Percentiles rank a stretch among this genome's conserved stretches.
phyloP scores from a whole-genome alignment of 2,113 vertebrate species.

The Onychorhynchus coronatus region DNA sequence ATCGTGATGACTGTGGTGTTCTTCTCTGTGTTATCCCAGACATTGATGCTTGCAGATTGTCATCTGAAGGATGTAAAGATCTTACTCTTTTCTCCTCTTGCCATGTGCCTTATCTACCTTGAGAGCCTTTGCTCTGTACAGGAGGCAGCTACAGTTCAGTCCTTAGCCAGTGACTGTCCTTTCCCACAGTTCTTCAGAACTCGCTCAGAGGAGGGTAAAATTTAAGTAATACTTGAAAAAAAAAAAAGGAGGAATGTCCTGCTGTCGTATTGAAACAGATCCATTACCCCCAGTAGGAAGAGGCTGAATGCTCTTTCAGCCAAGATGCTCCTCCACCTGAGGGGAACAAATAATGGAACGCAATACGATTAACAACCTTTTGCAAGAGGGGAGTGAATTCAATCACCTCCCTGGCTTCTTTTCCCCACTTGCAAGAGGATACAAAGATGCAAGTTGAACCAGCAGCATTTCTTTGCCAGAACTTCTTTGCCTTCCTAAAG shows the following conservation, averaged over 20 bases:
- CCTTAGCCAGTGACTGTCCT: not conserved
- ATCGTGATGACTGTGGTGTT: accelerated
- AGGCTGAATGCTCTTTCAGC: not conserved
- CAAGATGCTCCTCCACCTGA: not conserved
- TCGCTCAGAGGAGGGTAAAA: not conserved
- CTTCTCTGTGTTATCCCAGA: not conserved
- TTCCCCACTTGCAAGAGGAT: not conserved
- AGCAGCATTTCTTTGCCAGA: not conserved
- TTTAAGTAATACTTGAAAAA: not conserved
- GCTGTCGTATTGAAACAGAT: not conserved
- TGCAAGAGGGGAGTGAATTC: not conserved
- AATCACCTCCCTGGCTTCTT: not conserved
- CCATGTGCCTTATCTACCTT: not conserved
- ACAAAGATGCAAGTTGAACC: not conserved
- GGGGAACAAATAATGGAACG: not conserved
- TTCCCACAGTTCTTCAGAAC: not conserved
- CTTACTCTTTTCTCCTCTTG: not conserved
- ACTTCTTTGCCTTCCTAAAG: not conserved
- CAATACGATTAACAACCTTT: accelerated
- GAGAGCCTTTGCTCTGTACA: not conserved
- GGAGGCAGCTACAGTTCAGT: not conserved
- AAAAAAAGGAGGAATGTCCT: not conserved
- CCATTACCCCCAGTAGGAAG: not conserved
- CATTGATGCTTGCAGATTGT: not conserved
- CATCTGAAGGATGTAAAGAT: not conserved